Evolutionary conservation across 23 tunicate genomes (phyloP).

Genomic region (Halocynthia roretzi): DNA sequence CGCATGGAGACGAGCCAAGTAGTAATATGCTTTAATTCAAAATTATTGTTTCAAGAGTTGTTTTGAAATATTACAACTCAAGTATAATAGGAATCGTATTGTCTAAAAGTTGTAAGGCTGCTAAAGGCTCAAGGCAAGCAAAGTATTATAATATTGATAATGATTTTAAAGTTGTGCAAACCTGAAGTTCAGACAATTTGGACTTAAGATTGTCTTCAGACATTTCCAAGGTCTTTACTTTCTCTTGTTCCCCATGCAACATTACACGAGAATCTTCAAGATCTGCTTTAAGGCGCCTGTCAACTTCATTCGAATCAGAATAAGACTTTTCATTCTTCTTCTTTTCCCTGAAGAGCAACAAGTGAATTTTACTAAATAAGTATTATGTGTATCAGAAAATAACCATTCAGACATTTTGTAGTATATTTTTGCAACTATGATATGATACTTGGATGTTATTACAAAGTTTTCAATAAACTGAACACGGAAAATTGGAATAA

Average conservation of each 20-base stretch:
- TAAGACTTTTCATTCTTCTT: slow-evolving; percentile 32
- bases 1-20: no score
- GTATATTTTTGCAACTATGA: no score
- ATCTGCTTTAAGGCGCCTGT: slow-evolving; percentile 47
- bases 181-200: not conserved
- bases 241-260: slow-evolving; percentile 16
- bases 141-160: no score
- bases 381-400: not conserved
- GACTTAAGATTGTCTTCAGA: slow-evolving; percentile 22
- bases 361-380: not conserved
- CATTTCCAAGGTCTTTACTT: not conserved
- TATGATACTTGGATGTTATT: no score
- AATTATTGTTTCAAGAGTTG: no score
- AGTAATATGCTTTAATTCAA: no score
- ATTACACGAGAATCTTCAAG: slow-evolving; percentile 33
- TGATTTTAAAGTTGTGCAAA: not conserved
- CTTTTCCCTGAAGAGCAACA: slow-evolving; percentile 41
- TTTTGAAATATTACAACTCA: no score
- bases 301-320: slow-evolving; percentile 43
- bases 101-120: no score
- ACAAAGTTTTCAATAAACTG: no score
- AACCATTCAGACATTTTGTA: not conserved
- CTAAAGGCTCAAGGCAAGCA: no score
- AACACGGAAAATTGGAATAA: no score
- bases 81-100: no score